A percentile compares a stretch with the other conserved stretches of the same genome.
These are phyloP conservation scores for Drosophila buzzatii DNA, from an alignment of 2,888 invertebrate genomes.

Conservation along the genomic window DNA sequence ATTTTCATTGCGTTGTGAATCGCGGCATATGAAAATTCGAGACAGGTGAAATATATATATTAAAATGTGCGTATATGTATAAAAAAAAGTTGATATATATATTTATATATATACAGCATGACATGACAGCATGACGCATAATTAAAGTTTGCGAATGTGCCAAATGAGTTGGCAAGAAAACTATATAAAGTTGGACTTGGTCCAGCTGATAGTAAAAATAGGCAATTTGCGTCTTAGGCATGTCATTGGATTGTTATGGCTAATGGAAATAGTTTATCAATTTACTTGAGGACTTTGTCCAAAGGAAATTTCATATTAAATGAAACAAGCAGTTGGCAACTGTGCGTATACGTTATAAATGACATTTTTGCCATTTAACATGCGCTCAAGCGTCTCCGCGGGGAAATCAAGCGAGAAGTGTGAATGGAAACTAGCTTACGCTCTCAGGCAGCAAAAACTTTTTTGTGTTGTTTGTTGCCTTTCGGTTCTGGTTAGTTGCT, in stretches of 20 bases:
- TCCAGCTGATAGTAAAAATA: constrained; percentile 55
- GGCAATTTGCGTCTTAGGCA: constrained; percentile 23
- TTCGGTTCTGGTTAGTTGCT: constrained; percentile 26
- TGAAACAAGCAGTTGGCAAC: constrained; percentile 5
- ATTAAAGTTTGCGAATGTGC: constrained; percentile 59
- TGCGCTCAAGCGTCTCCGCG: constrained; percentile 36
- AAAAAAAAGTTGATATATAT: not conserved
- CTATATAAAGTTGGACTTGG: constrained; percentile 47
- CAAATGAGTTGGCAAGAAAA: constrained; percentile 61
- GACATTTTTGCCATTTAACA: constrained; percentile 19
- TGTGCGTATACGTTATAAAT: constrained; percentile 35
- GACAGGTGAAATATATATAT: not conserved
- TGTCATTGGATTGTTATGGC: constrained; percentile 11
- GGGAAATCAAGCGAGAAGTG: constrained; percentile 72
- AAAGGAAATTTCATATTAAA: not conserved
- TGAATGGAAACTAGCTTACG: constrained; percentile 40
- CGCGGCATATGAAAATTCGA: not conserved
- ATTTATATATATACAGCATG: not conserved
- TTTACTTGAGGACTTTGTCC: not conserved
- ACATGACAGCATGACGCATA: constrained; percentile 64
- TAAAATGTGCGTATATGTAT: not conserved
- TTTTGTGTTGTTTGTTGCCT: constrained; percentile 13
- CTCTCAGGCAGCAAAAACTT: constrained; percentile 9
- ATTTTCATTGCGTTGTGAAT: not conserved
- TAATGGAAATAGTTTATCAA: constrained; percentile 51